Evolutionary conservation across 92 coral and sea anemone genomes (phyloP).

Genomic region (Parazoanthus darwini): DNA sequence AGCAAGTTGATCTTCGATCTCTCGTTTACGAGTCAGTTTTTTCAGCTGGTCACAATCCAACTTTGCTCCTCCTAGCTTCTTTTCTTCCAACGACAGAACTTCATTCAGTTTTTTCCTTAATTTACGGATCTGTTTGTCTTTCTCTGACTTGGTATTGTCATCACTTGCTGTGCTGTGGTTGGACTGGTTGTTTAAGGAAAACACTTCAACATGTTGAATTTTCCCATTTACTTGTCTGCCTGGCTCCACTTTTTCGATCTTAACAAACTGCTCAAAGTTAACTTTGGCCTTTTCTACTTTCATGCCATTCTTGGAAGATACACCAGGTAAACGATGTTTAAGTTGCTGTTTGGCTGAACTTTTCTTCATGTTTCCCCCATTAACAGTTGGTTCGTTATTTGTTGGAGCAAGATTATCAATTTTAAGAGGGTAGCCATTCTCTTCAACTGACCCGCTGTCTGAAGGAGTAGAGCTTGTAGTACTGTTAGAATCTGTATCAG

Average conservation of each 20-base stretch:
- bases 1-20: slow-evolving; percentile 78
- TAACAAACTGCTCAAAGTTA: slow-evolving; percentile 54
- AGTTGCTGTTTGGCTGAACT: slow-evolving; percentile 17
- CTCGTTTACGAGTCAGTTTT: slow-evolving; percentile 78
- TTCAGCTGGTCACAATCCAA: slow-evolving; percentile 89
- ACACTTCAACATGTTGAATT: slow-evolving; percentile 25
- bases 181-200: slow-evolving; percentile 40
- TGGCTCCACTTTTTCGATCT: slow-evolving; percentile 43
- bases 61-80: slow-evolving; percentile 60
- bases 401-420: slow-evolving; percentile 36
- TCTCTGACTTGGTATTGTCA: slow-evolving; percentile 53
- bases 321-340: slow-evolving; percentile 21
- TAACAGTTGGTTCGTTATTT: slow-evolving; percentile 2
- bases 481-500: slow-evolving; percentile 69
- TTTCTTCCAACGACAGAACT: slow-evolving; percentile 65
- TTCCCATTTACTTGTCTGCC: slow-evolving; percentile 47
- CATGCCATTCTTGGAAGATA: slow-evolving; percentile 16
- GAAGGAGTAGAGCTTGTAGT: slow-evolving; percentile 73
- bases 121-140: slow-evolving; percentile 79
- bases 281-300: slow-evolving; percentile 34
- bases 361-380: slow-evolving; percentile 5
- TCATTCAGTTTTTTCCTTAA: slow-evolving; percentile 82
- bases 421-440: slow-evolving; percentile 54
- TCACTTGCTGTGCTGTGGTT: slow-evolving; percentile 5
- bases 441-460: slow-evolving; percentile 61